These are phyloP conservation scores for Dynastes grantii DNA, from an alignment of 2,888 invertebrate species.

Conservation along the genomic window DNA sequence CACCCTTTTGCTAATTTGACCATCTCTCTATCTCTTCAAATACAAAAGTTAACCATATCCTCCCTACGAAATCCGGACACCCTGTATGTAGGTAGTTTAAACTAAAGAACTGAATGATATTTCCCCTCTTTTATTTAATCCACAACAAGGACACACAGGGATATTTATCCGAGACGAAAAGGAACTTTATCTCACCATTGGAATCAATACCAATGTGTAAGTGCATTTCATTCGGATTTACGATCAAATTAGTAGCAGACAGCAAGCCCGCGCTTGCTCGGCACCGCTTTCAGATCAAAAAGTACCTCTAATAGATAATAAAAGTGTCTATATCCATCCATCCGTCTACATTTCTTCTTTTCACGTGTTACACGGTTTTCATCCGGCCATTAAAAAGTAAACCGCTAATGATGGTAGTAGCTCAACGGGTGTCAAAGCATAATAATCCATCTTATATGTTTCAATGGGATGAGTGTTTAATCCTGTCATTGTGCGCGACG, in stretches of 20 bases:
- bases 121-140: no score
- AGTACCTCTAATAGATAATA: conserved; percentile 43
- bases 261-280: background rate
- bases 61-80: no score
- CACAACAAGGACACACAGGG: no score
- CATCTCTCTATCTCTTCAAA: no score
- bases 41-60: no score
- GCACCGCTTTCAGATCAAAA: conserved; percentile 19
- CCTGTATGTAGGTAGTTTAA: no score
- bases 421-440: conserved; percentile 64
- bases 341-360: conserved; percentile 45
- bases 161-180: no score
- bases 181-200: no score
- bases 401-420: conserved; percentile 62
- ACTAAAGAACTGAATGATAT: no score
- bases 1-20: no score
- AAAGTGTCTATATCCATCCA: conserved; percentile 24
- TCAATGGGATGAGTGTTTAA: conserved; percentile 70
- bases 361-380: conserved; percentile 49
- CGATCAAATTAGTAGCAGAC: conserved; percentile 17
- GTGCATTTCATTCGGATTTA: background rate
- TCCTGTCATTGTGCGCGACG: conserved; percentile 66
- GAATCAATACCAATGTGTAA: background rate
- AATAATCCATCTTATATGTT: conserved; percentile 69
- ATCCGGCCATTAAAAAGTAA: conserved; percentile 56